Evolutionary conservation across 2,888 invertebrate species (phyloP).

Genomic region (Euzophera pinguis): DNA sequence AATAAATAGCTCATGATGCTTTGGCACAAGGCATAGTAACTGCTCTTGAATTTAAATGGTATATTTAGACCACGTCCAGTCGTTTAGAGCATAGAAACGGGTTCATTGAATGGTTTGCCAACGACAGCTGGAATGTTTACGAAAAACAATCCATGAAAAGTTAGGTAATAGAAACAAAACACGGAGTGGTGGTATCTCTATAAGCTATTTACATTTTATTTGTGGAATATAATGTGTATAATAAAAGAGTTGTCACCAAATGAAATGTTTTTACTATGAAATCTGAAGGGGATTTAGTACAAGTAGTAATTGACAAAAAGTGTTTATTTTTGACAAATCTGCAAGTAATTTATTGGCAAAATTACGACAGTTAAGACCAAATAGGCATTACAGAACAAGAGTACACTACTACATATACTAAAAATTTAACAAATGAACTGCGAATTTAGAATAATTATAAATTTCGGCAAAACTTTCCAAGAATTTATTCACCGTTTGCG

Average conservation of each 20-base stretch:
- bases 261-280: not conserved
- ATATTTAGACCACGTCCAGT: conserved; percentile 64
- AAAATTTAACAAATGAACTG: not conserved
- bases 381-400: too few relatives aligned
- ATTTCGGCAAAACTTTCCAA: not conserved
- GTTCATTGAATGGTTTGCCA: conserved; percentile 66
- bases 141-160: conserved; percentile 61
- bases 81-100: conserved; percentile 72
- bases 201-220: conserved; percentile 18
- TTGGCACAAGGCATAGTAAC: conserved; percentile 53
- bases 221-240: conserved; percentile 3
- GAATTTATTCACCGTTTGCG: not conserved
- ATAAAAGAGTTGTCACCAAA: not conserved
- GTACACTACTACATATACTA: too few relatives aligned
- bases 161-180: conserved; percentile 62
- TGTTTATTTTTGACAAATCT: too few relatives aligned
- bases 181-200: conserved; percentile 34
- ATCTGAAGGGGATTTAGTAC: too few relatives aligned
- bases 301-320: too few relatives aligned
- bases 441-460: not conserved
- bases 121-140: conserved; percentile 61
- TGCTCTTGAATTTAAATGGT: conserved; percentile 73
- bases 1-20: conserved; percentile 61
- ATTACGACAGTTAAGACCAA: too few relatives aligned
- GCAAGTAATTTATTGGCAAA: too few relatives aligned